phyloP scores from a whole-genome alignment of 2,888 invertebrate species.

The Nephrotoma appendiculata region DNA sequence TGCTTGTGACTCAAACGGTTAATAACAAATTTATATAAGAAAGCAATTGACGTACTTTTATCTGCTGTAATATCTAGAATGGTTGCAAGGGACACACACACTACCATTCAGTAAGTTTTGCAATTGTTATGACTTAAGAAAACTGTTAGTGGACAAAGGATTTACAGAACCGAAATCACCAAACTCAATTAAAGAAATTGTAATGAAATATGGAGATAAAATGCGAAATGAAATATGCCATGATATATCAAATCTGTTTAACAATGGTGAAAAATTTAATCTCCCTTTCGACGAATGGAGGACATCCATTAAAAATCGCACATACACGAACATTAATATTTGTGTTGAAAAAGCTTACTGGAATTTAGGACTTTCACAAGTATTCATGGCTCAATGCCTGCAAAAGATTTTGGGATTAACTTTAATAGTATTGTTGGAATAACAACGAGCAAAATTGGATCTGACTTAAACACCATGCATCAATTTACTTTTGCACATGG shows the following conservation, averaged over 20 bases:
- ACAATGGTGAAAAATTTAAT: not conserved
- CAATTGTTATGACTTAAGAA: not conserved
- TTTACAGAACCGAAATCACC: not conserved
- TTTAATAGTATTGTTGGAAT: not conserved
- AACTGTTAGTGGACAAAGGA: not conserved
- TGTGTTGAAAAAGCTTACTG: too few relatives aligned
- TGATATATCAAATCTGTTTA: too few relatives aligned
- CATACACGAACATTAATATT: too few relatives aligned
- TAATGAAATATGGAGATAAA: not conserved
- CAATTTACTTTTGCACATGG: not conserved
- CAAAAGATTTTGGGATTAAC: not conserved
- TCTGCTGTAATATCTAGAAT: not conserved
- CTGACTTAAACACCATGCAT: too few relatives aligned
- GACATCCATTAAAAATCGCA: too few relatives aligned
- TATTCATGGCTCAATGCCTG: too few relatives aligned
- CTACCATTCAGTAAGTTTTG: not conserved
- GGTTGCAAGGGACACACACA: not conserved
- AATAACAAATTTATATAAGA: not conserved
- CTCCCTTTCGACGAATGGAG: not conserved
- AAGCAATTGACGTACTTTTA: not conserved
- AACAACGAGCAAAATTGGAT: not conserved
- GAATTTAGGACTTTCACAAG: too few relatives aligned
- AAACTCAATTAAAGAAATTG: not conserved
- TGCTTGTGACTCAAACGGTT: too few relatives aligned
- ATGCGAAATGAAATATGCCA: not conserved